A percentile compares a stretch with the other conserved stretches of the same genome.
phyloP scores from a whole-genome alignment of 2,797 vertebrate species.

The Eupleurogrammus muticus region DNA sequence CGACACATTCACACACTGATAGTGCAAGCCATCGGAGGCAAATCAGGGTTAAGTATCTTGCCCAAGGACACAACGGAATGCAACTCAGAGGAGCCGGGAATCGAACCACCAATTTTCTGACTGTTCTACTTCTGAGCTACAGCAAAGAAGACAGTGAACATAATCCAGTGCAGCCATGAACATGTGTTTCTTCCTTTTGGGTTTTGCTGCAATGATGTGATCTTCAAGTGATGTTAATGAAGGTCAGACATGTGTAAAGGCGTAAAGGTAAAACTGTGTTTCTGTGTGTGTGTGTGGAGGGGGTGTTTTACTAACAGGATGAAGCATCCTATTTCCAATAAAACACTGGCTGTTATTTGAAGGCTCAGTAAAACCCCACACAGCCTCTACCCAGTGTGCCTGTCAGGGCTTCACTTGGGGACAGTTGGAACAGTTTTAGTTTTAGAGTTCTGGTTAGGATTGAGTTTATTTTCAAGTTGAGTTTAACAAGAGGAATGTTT shows the following conservation, averaged over 20 bases:
- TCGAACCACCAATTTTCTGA: no score
- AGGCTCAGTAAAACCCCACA: slow-evolving; percentile 16
- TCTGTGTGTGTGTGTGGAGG: slow-evolving; percentile 3
- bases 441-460: no score
- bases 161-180: background rate
- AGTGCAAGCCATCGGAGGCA: no score
- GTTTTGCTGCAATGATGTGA: background rate
- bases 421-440: no score
- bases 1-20: no score
- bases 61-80: no score
- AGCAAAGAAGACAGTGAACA: background rate
- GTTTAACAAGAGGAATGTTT: no score
- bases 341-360: slow-evolving; percentile 25
- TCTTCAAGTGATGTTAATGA: background rate
- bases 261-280: slow-evolving; percentile 5
- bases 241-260: background rate
- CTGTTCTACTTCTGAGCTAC: no score
- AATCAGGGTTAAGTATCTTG: no score
- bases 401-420: background rate
- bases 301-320: slow-evolving; percentile 31
- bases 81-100: no score
- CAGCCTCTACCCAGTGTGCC: background rate
- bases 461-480: no score
- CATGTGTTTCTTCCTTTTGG: background rate
- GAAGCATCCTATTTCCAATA: slow-evolving; percentile 38